phyloP scores from a whole-genome alignment of 2,888 invertebrate species.

The Patella depressa region DNA sequence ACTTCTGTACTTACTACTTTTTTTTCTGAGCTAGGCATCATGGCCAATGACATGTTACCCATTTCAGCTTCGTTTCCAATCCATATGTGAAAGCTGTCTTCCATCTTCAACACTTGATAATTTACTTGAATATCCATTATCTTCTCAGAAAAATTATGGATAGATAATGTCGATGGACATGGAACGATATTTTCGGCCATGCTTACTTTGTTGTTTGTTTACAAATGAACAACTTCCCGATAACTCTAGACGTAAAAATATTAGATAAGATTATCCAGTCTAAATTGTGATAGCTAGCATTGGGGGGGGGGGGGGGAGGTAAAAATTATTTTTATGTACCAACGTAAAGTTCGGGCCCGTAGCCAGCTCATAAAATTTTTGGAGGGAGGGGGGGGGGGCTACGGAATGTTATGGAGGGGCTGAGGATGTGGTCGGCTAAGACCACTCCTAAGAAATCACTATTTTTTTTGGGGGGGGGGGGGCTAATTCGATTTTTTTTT shows the following conservation, averaged over 20 bases:
- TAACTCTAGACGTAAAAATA: constrained; percentile 22
- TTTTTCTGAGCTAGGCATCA: constrained; percentile 39
- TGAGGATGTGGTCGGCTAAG: no score
- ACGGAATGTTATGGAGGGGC: no score
- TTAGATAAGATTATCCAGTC: constrained; percentile 23
- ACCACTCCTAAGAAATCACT: no score
- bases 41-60: constrained; percentile 58
- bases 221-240: background rate
- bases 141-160: constrained; percentile 50
- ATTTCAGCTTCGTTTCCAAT: constrained; percentile 50
- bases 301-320: constrained; percentile 22
- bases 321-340: no score
- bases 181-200: background rate
- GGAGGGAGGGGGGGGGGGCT: no score
- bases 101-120: constrained; percentile 56
- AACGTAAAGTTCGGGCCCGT: no score
- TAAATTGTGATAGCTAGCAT: constrained; percentile 21
- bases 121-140: constrained; percentile 45
- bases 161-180: constrained; percentile 1
- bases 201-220: constrained; percentile 12
- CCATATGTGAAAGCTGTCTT: constrained; percentile 58
- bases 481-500: background rate
- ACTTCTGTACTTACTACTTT: constrained; percentile 22
- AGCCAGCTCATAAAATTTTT: no score
- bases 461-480: constrained; percentile 16